A percentile compares a stretch with the other conserved stretches of the same genome.
phyloP scores from a whole-genome alignment of 2,113 vertebrate species.

The Bubo bubo region DNA sequence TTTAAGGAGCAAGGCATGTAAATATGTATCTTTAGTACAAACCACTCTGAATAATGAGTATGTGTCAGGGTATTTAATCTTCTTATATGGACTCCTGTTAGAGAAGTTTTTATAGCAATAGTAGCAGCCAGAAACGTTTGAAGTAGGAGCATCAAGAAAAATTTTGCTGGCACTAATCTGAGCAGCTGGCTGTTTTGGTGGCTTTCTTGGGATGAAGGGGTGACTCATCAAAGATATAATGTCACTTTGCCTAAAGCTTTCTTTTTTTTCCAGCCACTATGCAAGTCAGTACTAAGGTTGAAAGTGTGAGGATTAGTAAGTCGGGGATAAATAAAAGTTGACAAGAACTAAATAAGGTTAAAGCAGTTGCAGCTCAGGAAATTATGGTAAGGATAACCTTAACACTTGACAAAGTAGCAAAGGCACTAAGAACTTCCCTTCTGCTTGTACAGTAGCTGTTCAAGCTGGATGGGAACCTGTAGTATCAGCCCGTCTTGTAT shows the following conservation, averaged over 20 bases:
- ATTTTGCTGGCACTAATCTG: neutral
- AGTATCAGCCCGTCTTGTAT: neutral
- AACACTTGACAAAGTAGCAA: neutral
- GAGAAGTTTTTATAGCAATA: neutral
- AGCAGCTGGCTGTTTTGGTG: neutral
- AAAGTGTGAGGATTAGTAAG: neutral
- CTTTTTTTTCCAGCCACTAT: neutral
- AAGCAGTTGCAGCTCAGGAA: neutral
- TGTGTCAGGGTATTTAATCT: neutral
- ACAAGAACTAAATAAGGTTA: neutral
- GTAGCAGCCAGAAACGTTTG: neutral
- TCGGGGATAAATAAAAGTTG: neutral
- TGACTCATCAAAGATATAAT: neutral
- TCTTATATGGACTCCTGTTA: neutral
- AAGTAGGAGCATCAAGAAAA: neutral
- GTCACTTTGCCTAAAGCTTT: neutral
- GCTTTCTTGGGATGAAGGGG: neutral
- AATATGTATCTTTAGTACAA: neutral
- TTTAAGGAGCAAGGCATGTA: neutral
- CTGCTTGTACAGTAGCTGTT: neutral
- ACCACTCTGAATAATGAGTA: neutral
- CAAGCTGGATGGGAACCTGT: neutral
- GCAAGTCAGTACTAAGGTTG: neutral
- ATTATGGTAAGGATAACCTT: neutral
- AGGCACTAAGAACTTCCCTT: neutral